Percentiles rank a stretch among this genome's conserved stretches.
Evolutionary conservation across 2,113 vertebrate genomes (phyloP).

Genomic region (Herpetotheres cachinnans): DNA sequence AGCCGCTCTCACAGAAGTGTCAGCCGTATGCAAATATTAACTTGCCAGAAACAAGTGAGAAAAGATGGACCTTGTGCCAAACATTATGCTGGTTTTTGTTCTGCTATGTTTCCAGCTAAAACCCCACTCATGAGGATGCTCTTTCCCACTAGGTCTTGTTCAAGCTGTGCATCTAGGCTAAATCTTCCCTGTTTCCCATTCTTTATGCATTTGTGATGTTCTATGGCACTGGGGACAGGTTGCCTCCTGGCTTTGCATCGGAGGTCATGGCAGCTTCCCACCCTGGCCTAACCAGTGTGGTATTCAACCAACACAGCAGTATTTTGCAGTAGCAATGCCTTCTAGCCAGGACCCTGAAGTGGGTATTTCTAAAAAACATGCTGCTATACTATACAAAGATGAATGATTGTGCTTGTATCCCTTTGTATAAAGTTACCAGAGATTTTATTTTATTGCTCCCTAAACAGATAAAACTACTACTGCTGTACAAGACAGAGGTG

Average conservation of each 20-base stretch:
- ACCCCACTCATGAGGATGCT: fast-evolving
- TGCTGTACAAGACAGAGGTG: neutral
- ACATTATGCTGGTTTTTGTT: fast-evolving
- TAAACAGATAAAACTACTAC: neutral
- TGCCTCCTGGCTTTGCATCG: neutral
- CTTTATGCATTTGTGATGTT: neutral
- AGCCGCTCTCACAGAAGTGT: neutral
- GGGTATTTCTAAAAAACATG: neutral
- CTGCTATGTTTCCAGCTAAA: neutral
- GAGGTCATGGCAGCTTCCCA: no score
- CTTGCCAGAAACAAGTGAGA: neutral
- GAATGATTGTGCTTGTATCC: neutral
- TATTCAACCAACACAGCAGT: neutral
- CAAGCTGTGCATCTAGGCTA: neutral
- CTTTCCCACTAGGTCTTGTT: no score
- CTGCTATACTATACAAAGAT: neutral
- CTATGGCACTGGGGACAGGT: neutral
- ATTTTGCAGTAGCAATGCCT: neutral
- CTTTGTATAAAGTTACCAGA: neutral
- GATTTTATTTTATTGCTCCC: neutral
- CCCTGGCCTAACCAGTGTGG: neutral
- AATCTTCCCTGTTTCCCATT: neutral
- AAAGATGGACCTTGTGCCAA: neutral
- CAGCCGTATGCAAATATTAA: neutral
- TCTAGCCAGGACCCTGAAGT: neutral